Conservation (phyloP, 2,888 invertebrate species). For the Dyspetes luteomarginatus region DNA sequence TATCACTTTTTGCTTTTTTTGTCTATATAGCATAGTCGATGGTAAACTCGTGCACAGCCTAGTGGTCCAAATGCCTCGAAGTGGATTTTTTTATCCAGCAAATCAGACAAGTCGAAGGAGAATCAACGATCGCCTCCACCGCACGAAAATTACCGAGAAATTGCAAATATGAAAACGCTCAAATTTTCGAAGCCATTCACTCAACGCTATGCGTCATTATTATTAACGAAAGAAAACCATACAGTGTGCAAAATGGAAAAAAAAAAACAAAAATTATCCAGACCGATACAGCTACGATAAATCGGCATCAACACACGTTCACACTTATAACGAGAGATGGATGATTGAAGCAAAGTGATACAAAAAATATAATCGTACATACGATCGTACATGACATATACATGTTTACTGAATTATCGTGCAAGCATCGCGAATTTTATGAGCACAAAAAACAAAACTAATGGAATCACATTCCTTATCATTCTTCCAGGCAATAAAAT, state of each 20-base stretch:
- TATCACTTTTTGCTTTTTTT: constrained; percentile 14
- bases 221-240: constrained; percentile 70
- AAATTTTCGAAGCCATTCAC: constrained; percentile 13
- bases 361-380: background rate
- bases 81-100: background rate
- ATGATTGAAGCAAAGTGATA: background rate
- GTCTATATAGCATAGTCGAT: background rate
- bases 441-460: constrained; percentile 26
- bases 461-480: constrained; percentile 11
- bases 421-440: constrained; percentile 25
- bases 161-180: background rate
- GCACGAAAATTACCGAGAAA: constrained; percentile 8
- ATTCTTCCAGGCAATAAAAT: background rate
- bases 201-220: constrained; percentile 40
- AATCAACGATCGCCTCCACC: constrained; percentile 34
- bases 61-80: constrained; percentile 10
- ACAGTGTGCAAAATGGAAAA: constrained; percentile 61
- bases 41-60: background rate
- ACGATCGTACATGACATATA: constrained; percentile 38
- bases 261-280: no score
- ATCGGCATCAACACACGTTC: constrained; percentile 1
- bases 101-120: background rate
- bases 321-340: background rate
- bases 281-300: constrained; percentile 46
- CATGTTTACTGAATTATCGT: constrained; percentile 53